Conservation (phyloP, 53 echinoderm and acorn worm genomes). For the Henricia sp. region DNA sequence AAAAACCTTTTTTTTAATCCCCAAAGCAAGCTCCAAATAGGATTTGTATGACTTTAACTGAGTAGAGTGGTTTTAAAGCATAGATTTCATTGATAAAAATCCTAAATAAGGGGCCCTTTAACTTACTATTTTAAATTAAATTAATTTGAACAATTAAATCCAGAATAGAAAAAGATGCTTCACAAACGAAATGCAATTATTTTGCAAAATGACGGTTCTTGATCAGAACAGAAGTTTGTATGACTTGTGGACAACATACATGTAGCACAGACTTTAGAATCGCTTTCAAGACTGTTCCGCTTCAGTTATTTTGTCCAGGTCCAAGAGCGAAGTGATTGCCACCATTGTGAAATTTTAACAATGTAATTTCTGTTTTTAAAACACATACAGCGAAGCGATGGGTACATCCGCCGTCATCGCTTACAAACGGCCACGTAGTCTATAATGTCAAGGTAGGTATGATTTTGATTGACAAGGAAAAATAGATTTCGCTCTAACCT, state of each 20-base stretch:
- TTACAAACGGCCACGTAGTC: conserved; percentile 90
- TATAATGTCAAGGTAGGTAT: conserved; percentile 92
- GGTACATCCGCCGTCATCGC: conserved; percentile 85
- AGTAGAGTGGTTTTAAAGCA: too few relatives aligned
- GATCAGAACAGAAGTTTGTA: not conserved
- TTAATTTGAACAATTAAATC: too few relatives aligned
- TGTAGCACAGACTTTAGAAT: not conserved
- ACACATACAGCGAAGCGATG: conserved; percentile 82
- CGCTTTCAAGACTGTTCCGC: not conserved
- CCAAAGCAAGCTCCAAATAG: too few relatives aligned
- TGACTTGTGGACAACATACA: not conserved
- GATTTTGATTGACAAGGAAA: not conserved
- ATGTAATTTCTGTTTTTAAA: too few relatives aligned
- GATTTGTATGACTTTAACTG: too few relatives aligned
- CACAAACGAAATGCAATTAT: not conserved
- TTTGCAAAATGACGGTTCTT: not conserved
- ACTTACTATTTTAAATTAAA: too few relatives aligned
- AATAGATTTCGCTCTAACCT: not conserved
- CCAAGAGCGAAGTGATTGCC: not conserved
- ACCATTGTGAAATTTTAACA: too few relatives aligned
- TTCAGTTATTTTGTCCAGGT: not conserved
- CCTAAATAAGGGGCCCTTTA: too few relatives aligned
- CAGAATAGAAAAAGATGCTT: too few relatives aligned
- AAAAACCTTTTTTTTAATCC: too few relatives aligned
- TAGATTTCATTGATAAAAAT: too few relatives aligned